phyloP scores from a whole-genome alignment of 2,888 invertebrate species.

The Cosmopolites sordidus region DNA sequence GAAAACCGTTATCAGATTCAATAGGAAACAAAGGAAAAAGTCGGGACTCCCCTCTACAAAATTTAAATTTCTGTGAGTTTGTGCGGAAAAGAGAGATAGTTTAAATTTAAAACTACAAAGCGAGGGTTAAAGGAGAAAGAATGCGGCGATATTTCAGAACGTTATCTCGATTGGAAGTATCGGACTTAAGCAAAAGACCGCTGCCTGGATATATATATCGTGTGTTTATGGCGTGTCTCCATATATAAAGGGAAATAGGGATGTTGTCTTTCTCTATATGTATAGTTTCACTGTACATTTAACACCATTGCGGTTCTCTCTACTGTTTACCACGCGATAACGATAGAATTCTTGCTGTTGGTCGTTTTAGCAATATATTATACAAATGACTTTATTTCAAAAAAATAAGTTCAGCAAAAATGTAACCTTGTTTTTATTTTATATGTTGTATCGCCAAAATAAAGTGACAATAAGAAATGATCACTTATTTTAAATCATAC shows the following conservation, averaged over 20 bases:
- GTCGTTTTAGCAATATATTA: background rate
- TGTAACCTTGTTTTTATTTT: too few species aligned
- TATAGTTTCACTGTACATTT: slow-evolving; percentile 28
- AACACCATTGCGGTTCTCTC: slow-evolving; percentile 22
- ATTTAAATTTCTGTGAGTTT: slow-evolving; percentile 41
- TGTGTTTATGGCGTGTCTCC: slow-evolving; percentile 19
- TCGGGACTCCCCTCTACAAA: slow-evolving; percentile 33
- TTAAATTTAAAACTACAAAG: slow-evolving; percentile 39
- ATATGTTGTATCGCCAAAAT: too few species aligned
- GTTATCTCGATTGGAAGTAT: slow-evolving; percentile 44
- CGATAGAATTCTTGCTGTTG: background rate
- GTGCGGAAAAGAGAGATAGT: slow-evolving; percentile 38
- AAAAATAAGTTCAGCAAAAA: too few species aligned
- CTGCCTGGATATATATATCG: slow-evolving; percentile 29
- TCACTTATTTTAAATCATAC: too few species aligned
- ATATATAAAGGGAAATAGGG: slow-evolving; percentile 17
- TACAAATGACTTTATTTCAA: background rate
- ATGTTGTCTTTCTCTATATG: slow-evolving; percentile 18
- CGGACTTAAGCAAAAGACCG: slow-evolving; percentile 32
- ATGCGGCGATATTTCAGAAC: slow-evolving; percentile 46
- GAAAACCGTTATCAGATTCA: slow-evolving; percentile 39
- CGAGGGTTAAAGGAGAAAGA: slow-evolving; percentile 40
- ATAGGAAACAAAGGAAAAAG: slow-evolving; percentile 39
- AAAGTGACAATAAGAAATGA: too few species aligned
- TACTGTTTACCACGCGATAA: slow-evolving; percentile 5